A percentile compares a stretch with the other conserved stretches of the same genome.
phyloP scores from a whole-genome alignment of 2,113 vertebrate species.

The Forbesichthys papilliferus region DNA sequence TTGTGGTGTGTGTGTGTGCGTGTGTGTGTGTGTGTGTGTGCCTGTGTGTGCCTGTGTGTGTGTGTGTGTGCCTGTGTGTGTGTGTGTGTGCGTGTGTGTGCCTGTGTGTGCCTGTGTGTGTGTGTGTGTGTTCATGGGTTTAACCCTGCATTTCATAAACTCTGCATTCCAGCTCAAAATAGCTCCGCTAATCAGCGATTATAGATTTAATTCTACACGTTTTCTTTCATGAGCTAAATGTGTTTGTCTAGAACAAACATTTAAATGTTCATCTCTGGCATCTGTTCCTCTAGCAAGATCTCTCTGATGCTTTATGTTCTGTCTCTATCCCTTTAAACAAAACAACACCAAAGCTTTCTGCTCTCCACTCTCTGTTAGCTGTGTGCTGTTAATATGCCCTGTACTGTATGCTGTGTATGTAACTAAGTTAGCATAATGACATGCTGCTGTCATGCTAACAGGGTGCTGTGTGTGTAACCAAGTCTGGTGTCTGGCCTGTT shows the following conservation, averaged over 20 bases:
- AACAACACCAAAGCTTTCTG: not conserved
- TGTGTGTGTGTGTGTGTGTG: not conserved
- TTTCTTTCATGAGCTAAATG: too few relatives aligned
- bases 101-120: not conserved
- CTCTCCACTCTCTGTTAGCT: not conserved
- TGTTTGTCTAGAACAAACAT: too few relatives aligned
- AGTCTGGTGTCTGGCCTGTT: too few relatives aligned
- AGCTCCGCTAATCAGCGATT: constrained; percentile 22
- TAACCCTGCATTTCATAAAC: constrained; percentile 45
- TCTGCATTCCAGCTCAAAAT: constrained; percentile 11
- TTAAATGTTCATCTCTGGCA: not conserved
- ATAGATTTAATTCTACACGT: not conserved
- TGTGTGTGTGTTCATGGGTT: constrained; percentile 6
- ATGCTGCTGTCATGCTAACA: not conserved
- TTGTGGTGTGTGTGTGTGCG: too few relatives aligned
- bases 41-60: not conserved
- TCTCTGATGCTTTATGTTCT: not conserved
- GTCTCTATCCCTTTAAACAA: too few relatives aligned
- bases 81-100: not conserved
- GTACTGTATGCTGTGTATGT: not conserved
- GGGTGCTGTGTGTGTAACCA: not conserved
- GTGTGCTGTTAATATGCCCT: not conserved
- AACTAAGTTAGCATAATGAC: not conserved
- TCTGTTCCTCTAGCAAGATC: not conserved
- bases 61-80: not conserved